Percentiles rank a stretch among this genome's conserved stretches.
Evolutionary conservation across 2,113 vertebrate species (phyloP).

Genomic region (Oreochromis tanganicae): DNA sequence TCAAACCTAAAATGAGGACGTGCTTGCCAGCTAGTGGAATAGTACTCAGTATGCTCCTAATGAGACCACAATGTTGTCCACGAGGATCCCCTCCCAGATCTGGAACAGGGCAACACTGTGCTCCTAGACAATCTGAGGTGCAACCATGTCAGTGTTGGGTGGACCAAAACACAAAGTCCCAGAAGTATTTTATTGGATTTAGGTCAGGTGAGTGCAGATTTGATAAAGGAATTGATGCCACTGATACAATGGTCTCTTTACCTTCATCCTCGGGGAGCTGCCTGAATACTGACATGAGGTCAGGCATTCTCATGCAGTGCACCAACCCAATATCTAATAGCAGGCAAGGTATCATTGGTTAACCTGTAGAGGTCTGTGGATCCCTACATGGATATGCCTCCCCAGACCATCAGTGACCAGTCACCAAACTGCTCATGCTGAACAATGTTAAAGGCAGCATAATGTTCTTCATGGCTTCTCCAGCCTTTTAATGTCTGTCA

Average conservation of each 20-base stretch:
- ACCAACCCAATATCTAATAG: not conserved
- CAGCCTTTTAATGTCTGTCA: no score
- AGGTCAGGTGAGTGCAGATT: not conserved
- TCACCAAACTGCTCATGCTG: no score
- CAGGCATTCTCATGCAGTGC: not conserved
- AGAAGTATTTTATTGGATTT: not conserved
- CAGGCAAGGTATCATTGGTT: no score
- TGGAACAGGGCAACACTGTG: not conserved
- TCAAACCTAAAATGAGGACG: not conserved
- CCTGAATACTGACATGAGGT: not conserved
- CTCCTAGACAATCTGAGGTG: not conserved
- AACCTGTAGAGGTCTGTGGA: no score
- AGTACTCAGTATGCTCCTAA: not conserved
- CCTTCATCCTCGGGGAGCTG: not conserved
- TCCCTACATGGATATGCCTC: no score
- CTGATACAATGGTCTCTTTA: not conserved
- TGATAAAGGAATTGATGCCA: not conserved
- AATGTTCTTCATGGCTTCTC: no score
- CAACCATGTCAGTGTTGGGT: not conserved
- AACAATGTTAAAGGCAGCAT: no score
- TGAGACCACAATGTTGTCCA: not conserved
- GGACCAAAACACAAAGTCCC: not conserved
- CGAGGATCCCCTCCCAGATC: not conserved
- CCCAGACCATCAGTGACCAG: no score
- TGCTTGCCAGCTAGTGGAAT: not conserved